Evolutionary conservation across 2,888 invertebrate species (phyloP), one percentile per base, ranked within the genome.

Genomic region (Lordiphosa fenestrarum): DNA sequence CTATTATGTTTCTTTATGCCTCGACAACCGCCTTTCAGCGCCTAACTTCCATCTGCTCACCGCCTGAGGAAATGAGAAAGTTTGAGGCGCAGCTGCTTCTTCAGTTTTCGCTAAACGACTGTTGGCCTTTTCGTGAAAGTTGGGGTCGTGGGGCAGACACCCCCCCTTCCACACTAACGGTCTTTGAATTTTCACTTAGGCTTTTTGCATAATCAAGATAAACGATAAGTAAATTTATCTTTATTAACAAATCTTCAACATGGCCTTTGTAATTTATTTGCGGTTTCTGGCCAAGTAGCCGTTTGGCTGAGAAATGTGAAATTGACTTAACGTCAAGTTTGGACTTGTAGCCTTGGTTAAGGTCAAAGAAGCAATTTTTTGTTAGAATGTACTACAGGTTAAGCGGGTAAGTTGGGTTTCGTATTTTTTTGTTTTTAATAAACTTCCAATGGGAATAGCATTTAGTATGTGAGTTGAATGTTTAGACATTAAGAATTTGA

Each of bases 201-300:
- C 82, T 66, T 74, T 78, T 81, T 74, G 73, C 77, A 78, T 78
- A 78, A 78, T 78, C 78, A 78, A 78, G 78, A 78, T 78, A 77
- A 78, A 78, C 78, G 78, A 78, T 78, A 78, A 78, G 78, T 81
- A 81, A 78, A 78, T 78, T 78, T 78, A 78, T 78, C 78, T 78
- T 81, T 78, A 78, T 78, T 78, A 78, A 77, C 81, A 78, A 81
- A 74, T 78, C 78, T 78, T 81, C 66, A 78, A 81, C 81, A 73
- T 81, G 68, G 76, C 65, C 58, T 66, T 60, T 33, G 69, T 73
- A 75, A 81, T 78, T 75, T 78, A 77, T 81, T 74, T 78, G 82
- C 61, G 78, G 78, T 66, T 57, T 64, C 9, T 48, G 49, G 47
- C 60, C 25, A 19, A 56, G 50, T 62, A 62, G 53, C 46, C 68